Evolutionary conservation across 2,888 invertebrate genomes (phyloP), one percentile per base, ranked within the genome.

Genomic region (Odontocerum albicorne): DNA sequence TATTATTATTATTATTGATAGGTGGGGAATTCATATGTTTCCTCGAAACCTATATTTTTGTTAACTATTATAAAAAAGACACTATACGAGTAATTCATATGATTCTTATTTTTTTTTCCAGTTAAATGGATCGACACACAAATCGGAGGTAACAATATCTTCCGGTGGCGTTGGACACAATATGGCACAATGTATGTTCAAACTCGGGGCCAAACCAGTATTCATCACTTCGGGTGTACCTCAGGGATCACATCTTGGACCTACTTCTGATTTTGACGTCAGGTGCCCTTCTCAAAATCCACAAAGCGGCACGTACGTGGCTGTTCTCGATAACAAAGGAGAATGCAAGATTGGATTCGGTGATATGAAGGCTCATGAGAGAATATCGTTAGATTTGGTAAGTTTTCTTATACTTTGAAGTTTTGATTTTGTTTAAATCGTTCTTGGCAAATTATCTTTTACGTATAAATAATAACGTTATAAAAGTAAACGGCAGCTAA

Each of bases 101-200:
- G n/a, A n/a, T n/a, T 38, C 13, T 39, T 6, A 39, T 1, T 49
- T 35, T 7, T 43, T 19, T 15, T 35, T 31, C 33, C 77, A 92
- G 87, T 66, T 88, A 46, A 87, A 94, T 66, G 94, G 93, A 20
- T 83, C 89, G 57, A 92, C 92, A 0, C 87, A 92, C 67, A 70
- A 73, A 0, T 87, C 88, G 17, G 70, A 72, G 54, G 82, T 85
- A 22, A 74, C 80, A 39, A 81, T 83, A 65, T 82, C 82, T 52
- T 84, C 84, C 4, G 97, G 97, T 8, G 98, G 98, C 10, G 98
- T 98, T 1, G 97, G 87, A 0, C 81, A 96, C 45, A 98, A 98
- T 71, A 80, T 97, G 49, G 92, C 93, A 1, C 93, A 95, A 65
- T 92, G 91, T 15, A 74, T 98, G 45, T 82, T 82, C 64, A 85